phyloP scores from a whole-genome alignment of 2,888 invertebrate genomes.

The Beris morrisii region DNA sequence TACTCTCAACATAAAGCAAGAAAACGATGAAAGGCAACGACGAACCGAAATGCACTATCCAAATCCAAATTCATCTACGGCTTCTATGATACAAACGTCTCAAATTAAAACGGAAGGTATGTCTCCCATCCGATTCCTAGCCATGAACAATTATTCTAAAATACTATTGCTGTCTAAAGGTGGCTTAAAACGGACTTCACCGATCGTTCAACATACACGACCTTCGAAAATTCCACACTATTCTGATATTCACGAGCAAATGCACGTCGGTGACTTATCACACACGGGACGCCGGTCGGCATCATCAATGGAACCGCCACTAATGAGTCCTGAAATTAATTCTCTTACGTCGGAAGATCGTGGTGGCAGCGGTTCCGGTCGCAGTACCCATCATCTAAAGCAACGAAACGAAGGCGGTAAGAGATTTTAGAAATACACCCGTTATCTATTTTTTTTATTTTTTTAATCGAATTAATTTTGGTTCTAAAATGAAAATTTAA shows the following conservation, averaged over 20 bases:
- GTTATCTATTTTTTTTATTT: constrained; percentile 23
- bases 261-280: constrained; percentile 15
- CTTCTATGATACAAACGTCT: constrained; percentile 34
- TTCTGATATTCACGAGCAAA: constrained; percentile 42
- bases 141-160: neutral
- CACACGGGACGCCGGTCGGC: constrained; percentile 39
- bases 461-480: constrained; percentile 9
- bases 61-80: constrained; percentile 26
- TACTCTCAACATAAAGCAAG: constrained; percentile 63
- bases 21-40: constrained; percentile 55
- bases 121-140: neutral
- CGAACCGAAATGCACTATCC: constrained; percentile 49
- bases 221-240: constrained; percentile 56
- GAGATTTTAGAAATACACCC: constrained; percentile 37
- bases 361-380: constrained; percentile 49
- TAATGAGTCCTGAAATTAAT: constrained; percentile 68
- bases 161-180: constrained; percentile 41
- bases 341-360: constrained; percentile 63
- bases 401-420: constrained; percentile 46
- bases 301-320: constrained; percentile 55
- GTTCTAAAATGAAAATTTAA: neutral
- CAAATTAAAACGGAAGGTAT: constrained; percentile 45
- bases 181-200: constrained; percentile 59
- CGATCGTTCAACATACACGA: constrained; percentile 56
- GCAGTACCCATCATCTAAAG: constrained; percentile 42